These are phyloP conservation scores for Phacellophora camtschatica DNA, from an alignment of 30 jellyfish, hydroid and myxozoan genomes.

Conservation along the genomic window DNA sequence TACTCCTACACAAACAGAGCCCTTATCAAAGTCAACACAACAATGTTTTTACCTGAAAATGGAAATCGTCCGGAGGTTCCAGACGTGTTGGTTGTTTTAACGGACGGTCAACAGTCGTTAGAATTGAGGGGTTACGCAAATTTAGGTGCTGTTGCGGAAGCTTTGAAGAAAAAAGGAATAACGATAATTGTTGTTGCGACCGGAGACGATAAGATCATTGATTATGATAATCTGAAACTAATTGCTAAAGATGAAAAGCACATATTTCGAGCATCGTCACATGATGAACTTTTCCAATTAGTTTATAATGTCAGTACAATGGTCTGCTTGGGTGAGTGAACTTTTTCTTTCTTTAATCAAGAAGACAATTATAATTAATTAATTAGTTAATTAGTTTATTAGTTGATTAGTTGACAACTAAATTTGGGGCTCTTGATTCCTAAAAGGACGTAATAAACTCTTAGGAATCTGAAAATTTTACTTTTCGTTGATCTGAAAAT, in stretches of 20 bases:
- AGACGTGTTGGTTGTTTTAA: slow-evolving; percentile 59
- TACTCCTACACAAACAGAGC: slow-evolving; percentile 67
- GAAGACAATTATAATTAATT: too few species aligned
- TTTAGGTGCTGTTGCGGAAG: slow-evolving; percentile 45
- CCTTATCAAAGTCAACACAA: slow-evolving; percentile 45
- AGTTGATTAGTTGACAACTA: too few species aligned
- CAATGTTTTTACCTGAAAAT: slow-evolving; percentile 69
- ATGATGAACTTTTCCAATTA: slow-evolving; percentile 32
- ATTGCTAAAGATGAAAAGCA: slow-evolving; percentile 48
- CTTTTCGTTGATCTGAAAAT: too few species aligned
- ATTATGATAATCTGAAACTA: slow-evolving; percentile 27
- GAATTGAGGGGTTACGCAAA: slow-evolving; percentile 24
- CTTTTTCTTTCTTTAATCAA: not conserved
- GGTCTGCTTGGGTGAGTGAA: slow-evolving; percentile 50
- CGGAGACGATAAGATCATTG: slow-evolving; percentile 30
- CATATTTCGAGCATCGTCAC: slow-evolving; percentile 23
- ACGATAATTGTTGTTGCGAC: slow-evolving; percentile 53
- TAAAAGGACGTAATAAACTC: too few species aligned
- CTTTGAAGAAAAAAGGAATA: slow-evolving; percentile 57
- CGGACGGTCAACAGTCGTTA: slow-evolving; percentile 83
- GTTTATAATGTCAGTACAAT: slow-evolving; percentile 59
- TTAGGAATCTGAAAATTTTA: too few species aligned
- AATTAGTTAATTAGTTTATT: too few species aligned
- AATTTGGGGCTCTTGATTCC: too few species aligned
- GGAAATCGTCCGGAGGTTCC: slow-evolving; percentile 79